Conservation (phyloP, 2,797 vertebrate species). For the Delichon dasypus region DNA sequence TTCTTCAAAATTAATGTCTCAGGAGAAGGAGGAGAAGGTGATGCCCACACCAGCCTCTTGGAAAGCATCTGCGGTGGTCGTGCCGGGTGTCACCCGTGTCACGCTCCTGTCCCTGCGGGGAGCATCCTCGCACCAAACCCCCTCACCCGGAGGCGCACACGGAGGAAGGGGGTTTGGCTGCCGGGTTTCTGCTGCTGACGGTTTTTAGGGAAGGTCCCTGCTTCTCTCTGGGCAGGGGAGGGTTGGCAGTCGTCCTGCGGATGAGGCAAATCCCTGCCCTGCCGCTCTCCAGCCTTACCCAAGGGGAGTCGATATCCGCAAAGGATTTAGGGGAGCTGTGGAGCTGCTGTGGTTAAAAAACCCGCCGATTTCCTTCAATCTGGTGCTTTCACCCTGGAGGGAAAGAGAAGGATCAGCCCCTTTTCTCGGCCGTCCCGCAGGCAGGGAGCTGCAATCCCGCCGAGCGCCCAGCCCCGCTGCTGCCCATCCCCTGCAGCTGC, state of each 20-base stretch:
- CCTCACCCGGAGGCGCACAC: not conserved
- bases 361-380: not conserved
- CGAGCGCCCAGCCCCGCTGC: fast-evolving
- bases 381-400: not conserved
- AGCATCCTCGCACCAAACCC: not conserved
- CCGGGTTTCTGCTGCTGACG: not conserved
- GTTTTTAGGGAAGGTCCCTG: not conserved
- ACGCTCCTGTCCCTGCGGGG: not conserved
- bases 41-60: not conserved
- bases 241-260: fast-evolving
- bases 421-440: fast-evolving
- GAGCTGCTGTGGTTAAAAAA: not conserved
- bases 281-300: fast-evolving
- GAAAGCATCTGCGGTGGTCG: fast-evolving
- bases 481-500: not conserved
- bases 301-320: fast-evolving
- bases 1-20: no score
- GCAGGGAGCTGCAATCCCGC: not conserved
- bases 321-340: not conserved
- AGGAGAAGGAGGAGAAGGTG: not conserved
- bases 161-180: not conserved
- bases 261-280: no score
- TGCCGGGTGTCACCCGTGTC: not conserved
- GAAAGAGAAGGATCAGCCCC: not conserved
- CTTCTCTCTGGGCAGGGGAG: not conserved